These are phyloP conservation scores for Macrophya annulata DNA, from an alignment of 2,888 invertebrate genomes.

Conservation along the genomic window DNA sequence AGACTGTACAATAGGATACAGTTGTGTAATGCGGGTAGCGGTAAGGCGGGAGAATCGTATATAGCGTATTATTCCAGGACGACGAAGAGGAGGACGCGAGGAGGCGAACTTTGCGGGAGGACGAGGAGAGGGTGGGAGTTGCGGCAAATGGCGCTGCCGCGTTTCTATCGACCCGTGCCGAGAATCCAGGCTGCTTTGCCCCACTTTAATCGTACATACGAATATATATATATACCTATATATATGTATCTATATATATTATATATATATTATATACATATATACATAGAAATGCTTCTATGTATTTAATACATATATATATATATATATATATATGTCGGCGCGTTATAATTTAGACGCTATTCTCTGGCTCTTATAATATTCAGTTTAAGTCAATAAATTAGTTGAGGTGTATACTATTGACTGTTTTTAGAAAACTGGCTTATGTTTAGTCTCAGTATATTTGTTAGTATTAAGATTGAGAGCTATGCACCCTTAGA, in stretches of 20 bases:
- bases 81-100: conserved; percentile 40
- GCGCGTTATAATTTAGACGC: no score
- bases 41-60: conserved; percentile 4
- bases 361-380: no score
- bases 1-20: conserved; percentile 15
- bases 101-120: conserved; percentile 13
- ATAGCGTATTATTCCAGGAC: conserved; percentile 36
- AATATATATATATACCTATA: not conserved
- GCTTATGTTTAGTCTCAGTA: no score
- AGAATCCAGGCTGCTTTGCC: conserved; percentile 74
- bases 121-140: conserved; percentile 60
- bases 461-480: no score
- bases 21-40: conserved; percentile 33
- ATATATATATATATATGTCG: not conserved
- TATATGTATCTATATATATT: not conserved
- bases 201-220: conserved; percentile 66
- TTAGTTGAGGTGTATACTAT: no score
- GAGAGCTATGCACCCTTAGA: no score
- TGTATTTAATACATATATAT: not conserved
- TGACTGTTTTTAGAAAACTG: no score
- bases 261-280: not conserved
- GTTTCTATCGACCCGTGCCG: conserved; percentile 75
- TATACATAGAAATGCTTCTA: not conserved
- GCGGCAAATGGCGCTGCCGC: conserved; percentile 73
- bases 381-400: no score